phyloP scores from a whole-genome alignment of 2,888 invertebrate species.

The Drosophila rellima region DNA sequence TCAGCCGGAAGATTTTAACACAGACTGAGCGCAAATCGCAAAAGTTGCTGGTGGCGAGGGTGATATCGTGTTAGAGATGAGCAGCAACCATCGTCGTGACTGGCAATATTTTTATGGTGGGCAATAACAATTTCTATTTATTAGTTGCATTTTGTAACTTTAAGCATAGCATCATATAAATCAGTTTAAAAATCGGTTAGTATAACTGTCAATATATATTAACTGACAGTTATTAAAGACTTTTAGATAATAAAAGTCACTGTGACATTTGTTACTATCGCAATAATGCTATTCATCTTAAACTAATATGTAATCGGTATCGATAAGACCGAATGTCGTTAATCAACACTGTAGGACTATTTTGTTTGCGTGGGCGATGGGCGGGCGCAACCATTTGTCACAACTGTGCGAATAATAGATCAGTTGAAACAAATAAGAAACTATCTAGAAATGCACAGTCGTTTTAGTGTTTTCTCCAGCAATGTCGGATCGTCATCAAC shows the following conservation, averaged over 20 bases:
- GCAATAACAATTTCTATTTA: not conserved
- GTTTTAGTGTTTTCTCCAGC: constrained; percentile 21
- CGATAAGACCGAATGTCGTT: constrained; percentile 27
- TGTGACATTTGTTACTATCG: not conserved
- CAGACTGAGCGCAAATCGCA: constrained; percentile 72
- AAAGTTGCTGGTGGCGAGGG: constrained; percentile 36
- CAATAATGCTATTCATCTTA: not conserved
- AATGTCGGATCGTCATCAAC: constrained; percentile 66
- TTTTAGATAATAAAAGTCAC: constrained; percentile 3
- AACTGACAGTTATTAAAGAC: not conserved
- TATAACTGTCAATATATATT: constrained; percentile 6
- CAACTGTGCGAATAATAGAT: constrained; percentile 77
- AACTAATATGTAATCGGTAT: constrained; percentile 10
- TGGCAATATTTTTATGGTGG: constrained; percentile 12
- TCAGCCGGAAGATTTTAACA: constrained; percentile 86
- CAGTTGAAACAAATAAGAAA: constrained; percentile 31
- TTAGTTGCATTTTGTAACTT: no score
- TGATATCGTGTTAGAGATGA: constrained; percentile 43
- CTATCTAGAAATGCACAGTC: constrained; percentile 48
- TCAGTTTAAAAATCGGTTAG: not conserved
- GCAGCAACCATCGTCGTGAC: constrained; percentile 12
- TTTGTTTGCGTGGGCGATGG: constrained; percentile 49
- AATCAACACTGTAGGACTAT: constrained; percentile 42
- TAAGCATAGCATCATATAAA: not conserved
- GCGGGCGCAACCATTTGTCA: constrained; percentile 50